Conservation (phyloP, 2,888 invertebrate genomes). For the Salpingus planirostris region DNA sequence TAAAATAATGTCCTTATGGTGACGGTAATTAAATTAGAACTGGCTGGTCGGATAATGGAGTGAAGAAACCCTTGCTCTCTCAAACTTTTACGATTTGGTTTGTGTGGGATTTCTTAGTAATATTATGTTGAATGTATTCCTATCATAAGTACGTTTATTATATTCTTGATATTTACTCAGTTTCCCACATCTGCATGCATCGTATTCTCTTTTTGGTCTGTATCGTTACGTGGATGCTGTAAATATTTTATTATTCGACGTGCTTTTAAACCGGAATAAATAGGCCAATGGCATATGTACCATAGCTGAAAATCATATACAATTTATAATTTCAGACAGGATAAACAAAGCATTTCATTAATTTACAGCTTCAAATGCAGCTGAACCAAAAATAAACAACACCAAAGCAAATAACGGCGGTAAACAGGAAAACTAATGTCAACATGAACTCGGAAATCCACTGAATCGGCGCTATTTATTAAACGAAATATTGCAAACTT, state of each 20-base stretch:
- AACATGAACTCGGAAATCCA: conserved; percentile 28
- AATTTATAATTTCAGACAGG: conserved; percentile 29
- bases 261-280: conserved; percentile 15
- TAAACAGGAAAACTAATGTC: conserved; percentile 30
- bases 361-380: conserved; percentile 30
- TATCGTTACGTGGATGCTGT: no score
- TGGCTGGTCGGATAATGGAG: no score
- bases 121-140: no score
- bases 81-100: no score
- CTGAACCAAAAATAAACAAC: conserved; percentile 31
- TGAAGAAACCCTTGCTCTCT: no score
- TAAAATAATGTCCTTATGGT: no score
- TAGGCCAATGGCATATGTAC: conserved; percentile 22
- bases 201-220: no score
- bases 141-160: no score
- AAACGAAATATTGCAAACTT: conserved; percentile 20
- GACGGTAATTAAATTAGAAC: no score
- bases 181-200: no score
- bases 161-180: no score
- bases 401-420: conserved; percentile 27
- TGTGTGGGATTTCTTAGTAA: no score
- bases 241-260: conserved; percentile 14
- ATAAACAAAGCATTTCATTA: conserved; percentile 31
- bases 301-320: conserved; percentile 27
- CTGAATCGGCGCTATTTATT: conserved; percentile 29